A percentile compares a stretch with the other conserved stretches of the same genome.
Evolutionary conservation across 2,888 invertebrate genomes (phyloP).

Genomic region (Rhorus exstirpatorius): DNA sequence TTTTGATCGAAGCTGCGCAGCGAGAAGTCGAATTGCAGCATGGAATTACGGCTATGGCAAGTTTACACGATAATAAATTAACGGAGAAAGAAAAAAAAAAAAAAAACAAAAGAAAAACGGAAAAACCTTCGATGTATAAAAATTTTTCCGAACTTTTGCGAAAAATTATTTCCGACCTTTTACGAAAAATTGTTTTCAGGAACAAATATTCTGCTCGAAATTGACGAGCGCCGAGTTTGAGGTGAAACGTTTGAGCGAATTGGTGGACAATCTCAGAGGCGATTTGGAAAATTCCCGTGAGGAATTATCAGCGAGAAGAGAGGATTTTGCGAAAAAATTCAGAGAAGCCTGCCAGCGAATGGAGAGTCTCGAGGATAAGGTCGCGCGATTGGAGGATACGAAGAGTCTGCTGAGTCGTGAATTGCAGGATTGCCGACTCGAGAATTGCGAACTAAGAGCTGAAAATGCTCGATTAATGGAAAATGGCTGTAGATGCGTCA

Average conservation of each 20-base stretch:
- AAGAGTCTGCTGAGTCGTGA: slow-evolving; percentile 76
- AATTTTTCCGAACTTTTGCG: slow-evolving; percentile 22
- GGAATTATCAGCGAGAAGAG: slow-evolving; percentile 72
- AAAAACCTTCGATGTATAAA: too few species aligned
- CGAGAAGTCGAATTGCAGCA: slow-evolving; percentile 78
- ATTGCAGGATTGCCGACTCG: slow-evolving; percentile 75
- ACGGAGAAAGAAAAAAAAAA: too few species aligned
- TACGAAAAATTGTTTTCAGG: slow-evolving; percentile 68
- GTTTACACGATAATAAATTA: slow-evolving; percentile 8
- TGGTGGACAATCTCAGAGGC: slow-evolving; percentile 73
- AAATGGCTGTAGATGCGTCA: slow-evolving; percentile 76
- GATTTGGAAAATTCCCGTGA: slow-evolving; percentile 75
- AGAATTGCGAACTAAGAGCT: slow-evolving; percentile 76
- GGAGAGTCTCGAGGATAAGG: slow-evolving; percentile 74
- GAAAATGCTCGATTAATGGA: slow-evolving; percentile 78
- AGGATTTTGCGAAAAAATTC: slow-evolving; percentile 71
- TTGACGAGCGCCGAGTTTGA: slow-evolving; percentile 73
- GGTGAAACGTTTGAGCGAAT: slow-evolving; percentile 68
- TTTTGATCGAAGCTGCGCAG: slow-evolving; percentile 73
- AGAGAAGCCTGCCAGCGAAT: slow-evolving; percentile 70
- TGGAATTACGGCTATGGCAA: slow-evolving; percentile 76
- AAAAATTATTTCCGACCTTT: not conserved
- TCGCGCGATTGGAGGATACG: slow-evolving; percentile 73
- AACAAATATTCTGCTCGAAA: slow-evolving; percentile 75
- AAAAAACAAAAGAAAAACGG: too few species aligned